Evolutionary conservation across 2,113 vertebrate genomes (phyloP), one percentile per base, ranked within the genome.

Genomic region (Ptilorrhoa leucosticta): DNA sequence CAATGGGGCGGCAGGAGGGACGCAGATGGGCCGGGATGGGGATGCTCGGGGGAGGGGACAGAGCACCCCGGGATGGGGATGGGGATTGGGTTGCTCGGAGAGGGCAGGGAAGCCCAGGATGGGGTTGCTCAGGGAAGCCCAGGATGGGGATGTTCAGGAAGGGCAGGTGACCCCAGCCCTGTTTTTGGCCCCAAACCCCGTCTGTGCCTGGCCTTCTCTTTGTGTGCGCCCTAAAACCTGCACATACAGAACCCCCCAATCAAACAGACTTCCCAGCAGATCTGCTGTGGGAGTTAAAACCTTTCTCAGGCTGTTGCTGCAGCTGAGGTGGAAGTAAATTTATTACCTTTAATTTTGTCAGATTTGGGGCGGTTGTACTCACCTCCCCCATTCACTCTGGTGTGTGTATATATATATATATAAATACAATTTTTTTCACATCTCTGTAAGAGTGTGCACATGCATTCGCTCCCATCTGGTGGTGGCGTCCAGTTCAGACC

Each of bases 281-380:
- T 77, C 80, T 94, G 50, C 73, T 77, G 78, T 84, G 73, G 85
- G 83, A 94, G 87, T 63, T 82, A 28, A 60, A 94, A 6, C 53
- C 58, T 70, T 89, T 85, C 76, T 60, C 6, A 35, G 91, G 45
- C 45, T 63, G 77, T 87, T 65, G 18, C 69, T 89, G 30, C 75
- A 90, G 24, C 31, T 44, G 79, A 77, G 80, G 70, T 64, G 21
- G 44, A 83, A 60, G 86, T 91, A 84, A 93, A 95, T 93, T 84
- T 69, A 65, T 81, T 90, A 66, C 72, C 83, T 96, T 90, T 87
- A 71, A 89, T 96, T 84, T 61, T 63, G 80, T 50, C 73, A 87
- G 84, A 47, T 92, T 87, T 61, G 31, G 47, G 68, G 83, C n/a
- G 39, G 40, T 96, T 94, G 80, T 93, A 76, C 82, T 88, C 82